phyloP scores from a whole-genome alignment of 2,797 vertebrate species.

The Phrynocephalus guinanensis region DNA sequence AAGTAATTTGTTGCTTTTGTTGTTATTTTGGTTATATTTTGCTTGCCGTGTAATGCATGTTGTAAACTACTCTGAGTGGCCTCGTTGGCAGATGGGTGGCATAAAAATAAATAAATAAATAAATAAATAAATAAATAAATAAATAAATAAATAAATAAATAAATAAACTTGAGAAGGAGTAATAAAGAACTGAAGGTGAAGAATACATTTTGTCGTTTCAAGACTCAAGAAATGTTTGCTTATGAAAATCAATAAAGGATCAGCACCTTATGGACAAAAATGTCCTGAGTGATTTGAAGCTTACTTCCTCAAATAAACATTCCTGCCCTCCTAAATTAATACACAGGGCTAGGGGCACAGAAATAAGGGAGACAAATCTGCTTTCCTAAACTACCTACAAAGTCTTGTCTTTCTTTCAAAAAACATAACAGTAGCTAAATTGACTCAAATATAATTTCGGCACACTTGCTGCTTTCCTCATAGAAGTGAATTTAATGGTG shows the following conservation, averaged over 20 bases:
- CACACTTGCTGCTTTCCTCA: constrained; percentile 57
- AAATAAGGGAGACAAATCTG: constrained; percentile 50
- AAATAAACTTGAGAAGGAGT: neutral
- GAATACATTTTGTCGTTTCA: constrained; percentile 23
- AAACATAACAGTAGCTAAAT: constrained; percentile 58
- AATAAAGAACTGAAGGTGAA: neutral
- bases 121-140: too few relatives aligned
- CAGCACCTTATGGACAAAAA: constrained; percentile 45
- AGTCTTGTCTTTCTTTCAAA: constrained; percentile 64
- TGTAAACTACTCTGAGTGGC: too few relatives aligned
- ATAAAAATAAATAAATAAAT: too few relatives aligned
- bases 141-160: too few relatives aligned
- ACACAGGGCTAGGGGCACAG: constrained; percentile 66
- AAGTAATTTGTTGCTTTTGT: too few relatives aligned
- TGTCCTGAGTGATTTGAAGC: constrained; percentile 57
- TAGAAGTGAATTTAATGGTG: constrained; percentile 54
- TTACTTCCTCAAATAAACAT: constrained; percentile 54
- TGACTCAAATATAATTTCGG: constrained; percentile 64
- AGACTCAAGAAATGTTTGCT: constrained; percentile 27
- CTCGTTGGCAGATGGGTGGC: too few relatives aligned
- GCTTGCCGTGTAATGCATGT: too few relatives aligned
- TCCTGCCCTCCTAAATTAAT: constrained; percentile 56
- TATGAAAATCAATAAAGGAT: constrained; percentile 68
- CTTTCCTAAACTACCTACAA: constrained; percentile 65
- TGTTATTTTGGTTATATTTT: too few relatives aligned